These are phyloP conservation scores for Chaetodon auriga DNA, from an alignment of 2,113 vertebrate genomes.

Conservation along the genomic window DNA sequence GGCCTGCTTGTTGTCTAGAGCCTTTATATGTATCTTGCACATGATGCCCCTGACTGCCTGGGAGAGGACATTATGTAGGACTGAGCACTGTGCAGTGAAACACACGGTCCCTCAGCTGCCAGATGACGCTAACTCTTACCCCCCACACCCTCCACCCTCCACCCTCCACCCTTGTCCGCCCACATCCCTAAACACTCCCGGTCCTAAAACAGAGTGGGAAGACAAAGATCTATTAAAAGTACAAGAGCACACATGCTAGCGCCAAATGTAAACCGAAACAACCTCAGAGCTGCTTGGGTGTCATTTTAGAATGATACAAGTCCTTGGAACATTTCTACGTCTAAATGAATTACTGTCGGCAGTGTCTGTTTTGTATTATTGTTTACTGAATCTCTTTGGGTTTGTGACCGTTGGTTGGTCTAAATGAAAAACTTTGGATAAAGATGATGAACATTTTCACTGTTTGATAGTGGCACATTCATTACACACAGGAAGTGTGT, in stretches of 20 bases:
- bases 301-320: neutral
- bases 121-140: conserved; percentile 38
- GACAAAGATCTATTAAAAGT: conserved; percentile 30
- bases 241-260: neutral
- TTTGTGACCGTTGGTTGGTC: no score
- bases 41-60: conserved; percentile 43
- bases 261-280: neutral
- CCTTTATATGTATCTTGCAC: conserved; percentile 52
- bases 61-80: conserved; percentile 43
- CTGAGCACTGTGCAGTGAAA: conserved; percentile 24
- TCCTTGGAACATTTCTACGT: neutral
- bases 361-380: neutral
- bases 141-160: neutral
- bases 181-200: conserved; percentile 44
- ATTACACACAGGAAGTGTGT: no score
- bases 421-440: no score
- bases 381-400: no score
- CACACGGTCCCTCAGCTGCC: conserved; percentile 54
- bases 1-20: conserved; percentile 51
- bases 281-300: neutral
- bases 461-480: no score
- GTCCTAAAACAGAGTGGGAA: conserved; percentile 42
- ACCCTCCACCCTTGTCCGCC: conserved; percentile 9
- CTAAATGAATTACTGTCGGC: neutral
- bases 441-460: no score